These are phyloP conservation scores for Hydractinia symbiolongicarpus DNA, from an alignment of 30 jellyfish, hydroid and myxozoan species.

Conservation along the genomic window DNA sequence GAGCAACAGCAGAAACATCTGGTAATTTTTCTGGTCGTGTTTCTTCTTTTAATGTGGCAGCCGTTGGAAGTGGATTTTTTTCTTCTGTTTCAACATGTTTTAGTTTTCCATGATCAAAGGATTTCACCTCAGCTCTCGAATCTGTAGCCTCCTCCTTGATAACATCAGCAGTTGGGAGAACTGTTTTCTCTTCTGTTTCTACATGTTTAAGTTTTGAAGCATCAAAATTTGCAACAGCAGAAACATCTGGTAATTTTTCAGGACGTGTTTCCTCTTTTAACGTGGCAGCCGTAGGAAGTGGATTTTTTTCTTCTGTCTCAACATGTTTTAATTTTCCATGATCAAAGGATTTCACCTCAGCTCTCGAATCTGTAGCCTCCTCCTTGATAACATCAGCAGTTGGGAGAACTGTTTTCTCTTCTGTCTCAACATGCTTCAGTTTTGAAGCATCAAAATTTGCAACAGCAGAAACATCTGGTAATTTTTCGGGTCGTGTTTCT, in stretches of 20 bases:
- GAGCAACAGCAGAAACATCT: constrained; percentile 59
- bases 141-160: constrained; percentile 60
- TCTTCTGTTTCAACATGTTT: constrained; percentile 79
- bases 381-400: constrained; percentile 66
- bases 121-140: constrained; percentile 70
- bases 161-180: constrained; percentile 66
- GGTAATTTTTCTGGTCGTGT: constrained; percentile 36
- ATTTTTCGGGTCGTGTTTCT: constrained; percentile 82
- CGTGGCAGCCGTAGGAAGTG: constrained; percentile 63
- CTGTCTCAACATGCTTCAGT: constrained; percentile 81
- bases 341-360: constrained; percentile 71
- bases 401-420: constrained; percentile 79
- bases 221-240: constrained; percentile 69
- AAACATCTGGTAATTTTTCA: constrained; percentile 77
- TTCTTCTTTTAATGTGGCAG: constrained; percentile 61
- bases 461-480: constrained; percentile 95
- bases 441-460: constrained; percentile 53
- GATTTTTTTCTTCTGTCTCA: constrained; percentile 55
- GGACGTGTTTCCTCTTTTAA: constrained; percentile 90
- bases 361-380: constrained; percentile 57
- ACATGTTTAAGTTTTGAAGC: constrained; percentile 66
- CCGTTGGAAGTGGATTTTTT: constrained; percentile 64
- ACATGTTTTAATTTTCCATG: constrained; percentile 53
- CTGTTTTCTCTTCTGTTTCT: constrained; percentile 74
- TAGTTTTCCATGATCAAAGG: constrained; percentile 40